Evolutionary conservation across 2,113 vertebrate species (phyloP), one percentile per base, ranked within the genome.

Genomic region (Pseudois nayaur): DNA sequence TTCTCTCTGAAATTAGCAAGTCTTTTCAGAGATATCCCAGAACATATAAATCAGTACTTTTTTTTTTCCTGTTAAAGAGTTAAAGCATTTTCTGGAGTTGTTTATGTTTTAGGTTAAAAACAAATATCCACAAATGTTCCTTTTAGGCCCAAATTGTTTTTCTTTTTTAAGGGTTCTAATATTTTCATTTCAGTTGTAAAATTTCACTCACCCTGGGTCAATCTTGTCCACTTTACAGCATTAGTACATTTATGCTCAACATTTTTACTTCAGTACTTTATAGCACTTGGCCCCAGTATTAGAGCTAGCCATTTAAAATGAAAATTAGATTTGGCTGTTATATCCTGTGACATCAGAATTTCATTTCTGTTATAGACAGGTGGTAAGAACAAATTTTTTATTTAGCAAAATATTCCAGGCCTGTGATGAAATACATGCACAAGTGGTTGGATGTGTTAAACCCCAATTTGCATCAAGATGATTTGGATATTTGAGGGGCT

Each of bases 221-320:
- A 16, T 84, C 82, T 43, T 88, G 48, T 40, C 64, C 11, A 23
- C 55, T 84, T 96, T 60, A 76, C 48, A 88, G 40, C 64, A 87
- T 3, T 40, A 64, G 83, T 85, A 10, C 40, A 60, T 90, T 92
- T 43, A 9, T 48, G 50, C 16, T 83, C 48, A 36, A 16, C 45
- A 67, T 90, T 95, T 95, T 93, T 81, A 94, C 60, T 67, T 82
- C 62, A 87, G 60, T 29, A 33, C n/a, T 91, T 97, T 91, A 31
- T 82, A 71, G 54, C 5, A 60, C 5, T 14, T 40, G n/a, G n/a
- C 55, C 36, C 4, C 19, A 52, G n/a, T 43, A 48, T 94, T 74
- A 87, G 55, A 79, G n/a, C 23, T 59, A 81, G 40, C 55, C 29
- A 62, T 82, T 91, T 62, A 55, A 91, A 94, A 87, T 57, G 62